Base-by-base conservation (phyloP, 2,113 vertebrate species). In the Limnothrissa miodon region DNA sequence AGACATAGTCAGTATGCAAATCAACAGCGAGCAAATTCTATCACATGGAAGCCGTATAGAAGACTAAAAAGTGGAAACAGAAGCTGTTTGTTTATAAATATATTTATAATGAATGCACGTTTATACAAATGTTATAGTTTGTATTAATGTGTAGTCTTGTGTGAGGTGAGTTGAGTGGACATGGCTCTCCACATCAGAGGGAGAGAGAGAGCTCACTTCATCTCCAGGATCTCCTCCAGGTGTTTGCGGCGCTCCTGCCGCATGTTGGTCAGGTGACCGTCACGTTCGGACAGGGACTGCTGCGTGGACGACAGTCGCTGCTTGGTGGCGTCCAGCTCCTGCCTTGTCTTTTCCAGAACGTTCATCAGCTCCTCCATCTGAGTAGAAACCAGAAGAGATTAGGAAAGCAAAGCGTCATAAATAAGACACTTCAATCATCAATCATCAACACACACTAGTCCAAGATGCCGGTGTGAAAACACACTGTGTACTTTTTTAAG, bases 181-280 rank as follows among this genome's bases (percentile, higher is more conserved):
- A n/a, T n/a, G n/a, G 36, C 25, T 4, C 0, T 78, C 1, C 10
- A 78, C 9, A 11, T 23, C 36, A 46, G 21, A 23, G 25, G 29
- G 4, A 5, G 45, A 80, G 9, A 29, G 44, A 29, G 45, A 45
- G 44, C 98, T 95, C 89, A 99, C 98, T 99, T 99, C 98, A 99
- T 99, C 92, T 99, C 98, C 74, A 99, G 93, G 89, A 99, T 98
- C 92, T 99, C 98, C 91, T 99, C 98, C 44, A 99, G 95, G 91
- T 99, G 98, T 86, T 98, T 99, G 88, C 98, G 95, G 85, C 97
- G 90, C 79, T 99, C 98, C 84, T 98, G 95, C 83, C 98, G 95
- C 88, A 99, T 95, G 91, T 98, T 99, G 87, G 96, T 96, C 89
- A 99, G 93, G 87, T 99, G 97, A 4, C 96, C 93, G 88, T 99